Conservation (phyloP, 2,888 invertebrate species). For the Xiphydria camelus region DNA sequence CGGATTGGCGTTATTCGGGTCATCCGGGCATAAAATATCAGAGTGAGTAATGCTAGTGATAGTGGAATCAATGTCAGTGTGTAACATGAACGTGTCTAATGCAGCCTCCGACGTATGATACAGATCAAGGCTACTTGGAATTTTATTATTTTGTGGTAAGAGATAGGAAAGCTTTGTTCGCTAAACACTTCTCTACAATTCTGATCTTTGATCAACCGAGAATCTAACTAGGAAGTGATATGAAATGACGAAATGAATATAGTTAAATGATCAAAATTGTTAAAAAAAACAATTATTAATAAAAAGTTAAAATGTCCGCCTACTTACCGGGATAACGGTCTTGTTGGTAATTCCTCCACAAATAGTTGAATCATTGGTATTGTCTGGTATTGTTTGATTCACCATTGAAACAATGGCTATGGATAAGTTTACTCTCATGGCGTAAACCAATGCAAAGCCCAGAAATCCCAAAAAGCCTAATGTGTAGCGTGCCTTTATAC, state of each 20-base stretch:
- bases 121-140: too few relatives aligned
- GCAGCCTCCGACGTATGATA: too few relatives aligned
- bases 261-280: not conserved
- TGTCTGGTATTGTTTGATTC: slow-evolving; percentile 74
- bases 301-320: too few relatives aligned
- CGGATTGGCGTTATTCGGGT: not conserved
- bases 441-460: slow-evolving; percentile 87
- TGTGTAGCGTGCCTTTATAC: slow-evolving; percentile 74
- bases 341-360: slow-evolving; percentile 37
- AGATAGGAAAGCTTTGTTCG: too few relatives aligned
- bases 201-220: not conserved
- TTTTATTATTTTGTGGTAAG: too few relatives aligned
- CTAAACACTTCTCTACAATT: too few relatives aligned
- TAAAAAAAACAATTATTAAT: not conserved
- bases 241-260: slow-evolving; percentile 11
- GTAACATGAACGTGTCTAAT: not conserved
- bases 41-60: not conserved
- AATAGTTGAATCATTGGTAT: slow-evolving; percentile 46
- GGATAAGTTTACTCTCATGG: slow-evolving; percentile 88
- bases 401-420: slow-evolving; percentile 96
- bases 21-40: not conserved
- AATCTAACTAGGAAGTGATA: not conserved
- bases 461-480: slow-evolving; percentile 84
- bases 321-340: too few relatives aligned
- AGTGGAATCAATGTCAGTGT: not conserved